Conservation (phyloP, 2,797 vertebrate genomes). For the Coilia nasus region DNA sequence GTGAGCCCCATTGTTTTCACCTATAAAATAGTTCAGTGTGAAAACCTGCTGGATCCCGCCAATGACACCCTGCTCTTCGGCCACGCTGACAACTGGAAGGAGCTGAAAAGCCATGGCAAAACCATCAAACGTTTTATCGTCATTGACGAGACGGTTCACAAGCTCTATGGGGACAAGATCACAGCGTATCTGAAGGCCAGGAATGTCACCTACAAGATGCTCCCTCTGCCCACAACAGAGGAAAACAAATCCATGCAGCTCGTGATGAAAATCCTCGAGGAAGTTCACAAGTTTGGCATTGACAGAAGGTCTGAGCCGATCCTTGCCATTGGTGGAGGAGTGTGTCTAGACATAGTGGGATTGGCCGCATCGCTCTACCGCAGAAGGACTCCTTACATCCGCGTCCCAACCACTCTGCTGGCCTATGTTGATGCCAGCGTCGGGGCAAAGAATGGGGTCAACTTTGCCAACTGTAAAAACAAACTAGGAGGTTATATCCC, state of each 20-base stretch:
- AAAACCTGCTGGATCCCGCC: constrained; percentile 68
- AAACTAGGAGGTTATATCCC: constrained; percentile 71
- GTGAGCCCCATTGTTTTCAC: constrained; percentile 76
- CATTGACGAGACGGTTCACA: constrained; percentile 73
- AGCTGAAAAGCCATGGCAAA: constrained; percentile 46
- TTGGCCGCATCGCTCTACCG: constrained; percentile 67
- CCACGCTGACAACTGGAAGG: constrained; percentile 63
- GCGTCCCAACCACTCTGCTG: constrained; percentile 71
- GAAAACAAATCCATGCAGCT: constrained; percentile 77
- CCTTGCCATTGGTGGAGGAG: constrained; percentile 67
- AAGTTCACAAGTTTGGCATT: constrained; percentile 69
- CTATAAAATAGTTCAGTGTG: constrained; percentile 75
- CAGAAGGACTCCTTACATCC: constrained; percentile 70
- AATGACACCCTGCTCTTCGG: constrained; percentile 75
- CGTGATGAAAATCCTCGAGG: constrained; percentile 67
- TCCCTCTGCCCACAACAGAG: constrained; percentile 74
- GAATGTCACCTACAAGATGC: constrained; percentile 68
- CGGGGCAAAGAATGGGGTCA: constrained; percentile 71
- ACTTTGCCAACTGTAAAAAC: constrained; percentile 74
- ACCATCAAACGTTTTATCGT: constrained; percentile 73
- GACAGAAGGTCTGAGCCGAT: constrained; percentile 69
- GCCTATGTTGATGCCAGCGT: constrained; percentile 71
- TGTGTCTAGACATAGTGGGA: constrained; percentile 72
- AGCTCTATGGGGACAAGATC: constrained; percentile 72
- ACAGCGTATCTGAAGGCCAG: constrained; percentile 71